Base-by-base conservation (phyloP, 2,888 invertebrate species). In the Drosophila eohydei region DNA sequence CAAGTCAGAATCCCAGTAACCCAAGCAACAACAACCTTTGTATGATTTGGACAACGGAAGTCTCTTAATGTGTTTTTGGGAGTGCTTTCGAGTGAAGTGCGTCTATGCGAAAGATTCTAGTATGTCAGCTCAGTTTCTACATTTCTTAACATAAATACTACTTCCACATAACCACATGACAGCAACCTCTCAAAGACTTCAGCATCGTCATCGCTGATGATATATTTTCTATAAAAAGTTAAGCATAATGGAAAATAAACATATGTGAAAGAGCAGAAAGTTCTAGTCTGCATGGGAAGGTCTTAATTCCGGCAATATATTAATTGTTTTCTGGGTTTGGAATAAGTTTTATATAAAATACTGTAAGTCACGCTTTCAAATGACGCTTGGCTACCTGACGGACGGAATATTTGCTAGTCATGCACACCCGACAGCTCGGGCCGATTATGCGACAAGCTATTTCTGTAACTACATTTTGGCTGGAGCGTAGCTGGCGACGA, bases 21-120 rank as follows among this genome's bases (percentile, higher is more conserved):
- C 50, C 46, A 54, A 60, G 40, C 54, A 71, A 16, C 38, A 43
- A 12, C 61, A 52, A 40, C 66, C 52, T 38, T 74, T 74, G 73
- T 56, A 69, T 78, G 74, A 77, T 83, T 87, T 76, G 67, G 77
- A 71, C 78, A 81, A 66, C 81, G 86, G 85, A 84, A 87, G 83
- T 77, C 68, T 65, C 38, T 65, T 63, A 55, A 64, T 67, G 66
- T 67, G 43, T 55, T 50, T 62, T 28, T 26, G 51, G 40, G 62
- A 9, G 43, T 57, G 57, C 48, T 48, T 48, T 30, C 48, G 48
- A 48, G 30, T 50, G 16, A 50, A 50, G 48, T 69, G 68, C 50
- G 62, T 54, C 64, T 63, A 57, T 68, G 75, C 71, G 66, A 69
- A 63, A 68, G 72, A 63, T 30, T 40, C 55, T 58, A 67, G 55